Base-by-base conservation (phyloP, 2,113 vertebrate genomes). In the Crocuta crocuta region DNA sequence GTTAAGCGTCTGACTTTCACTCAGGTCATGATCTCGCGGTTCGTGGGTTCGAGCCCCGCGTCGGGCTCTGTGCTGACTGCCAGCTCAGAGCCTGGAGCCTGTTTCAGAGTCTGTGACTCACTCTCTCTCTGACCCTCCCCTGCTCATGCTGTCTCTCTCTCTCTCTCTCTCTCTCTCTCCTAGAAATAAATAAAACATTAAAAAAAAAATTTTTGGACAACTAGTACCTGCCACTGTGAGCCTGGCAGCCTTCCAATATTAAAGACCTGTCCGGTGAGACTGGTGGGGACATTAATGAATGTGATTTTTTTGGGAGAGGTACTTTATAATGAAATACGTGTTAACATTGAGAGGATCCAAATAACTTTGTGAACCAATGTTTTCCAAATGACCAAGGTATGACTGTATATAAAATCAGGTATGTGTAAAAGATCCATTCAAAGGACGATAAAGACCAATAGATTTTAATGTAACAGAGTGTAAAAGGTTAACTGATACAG, bases 351-450 rank as follows among this genome's bases (percentile, higher is more conserved):
- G 45, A 94, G 83, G 17, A 93, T 53, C 61, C 11, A 96, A 93
- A 74, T 93, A 96, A 97, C 13, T 79, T 45, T 89, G 68, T 66
- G 45, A 95, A 91, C 10, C 81, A 91, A 9, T 68, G 92, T 87
- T 97, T 98, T 93, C 66, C n/a, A 96, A 97, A 89, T 82, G 28
- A 70, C 28, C 61, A 90, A 81, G 21, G 24, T 63, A 91, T 80
- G 17, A 43, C 2, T 80, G 23, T 43, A 91, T 16, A 91, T 16
- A 91, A 88, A 95, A 89, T 26, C 39, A 95, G 4, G 11, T 71
- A 87, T 21, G 35, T 43, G 48, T 82, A 97, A 94, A 95, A 50
- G 13, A 85, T 35, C 2, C 45, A 92, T 55, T 95, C 82, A 93
- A 96, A 98, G 21, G 71, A 79, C 5, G 73, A 96, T 28, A 80